Conservation (phyloP, 2,888 invertebrate genomes). For the Cataglyphis albicans region DNA sequence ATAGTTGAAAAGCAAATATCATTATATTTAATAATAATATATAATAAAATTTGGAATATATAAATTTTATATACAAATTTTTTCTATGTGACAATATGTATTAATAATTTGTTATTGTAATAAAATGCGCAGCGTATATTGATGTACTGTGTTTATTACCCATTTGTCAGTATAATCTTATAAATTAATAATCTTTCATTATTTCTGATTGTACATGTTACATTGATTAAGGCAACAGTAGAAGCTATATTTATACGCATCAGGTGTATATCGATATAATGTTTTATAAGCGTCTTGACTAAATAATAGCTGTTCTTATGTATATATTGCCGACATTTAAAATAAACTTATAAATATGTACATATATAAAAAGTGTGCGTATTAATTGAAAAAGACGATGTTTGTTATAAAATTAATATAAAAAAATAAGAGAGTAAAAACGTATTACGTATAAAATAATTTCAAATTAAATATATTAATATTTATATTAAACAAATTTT, state of each 20-base stretch:
- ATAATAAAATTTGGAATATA: neutral
- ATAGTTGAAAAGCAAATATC: neutral
- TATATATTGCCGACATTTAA: conserved; percentile 31
- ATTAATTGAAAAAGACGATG: conserved; percentile 18
- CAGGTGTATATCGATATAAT: conserved; percentile 37
- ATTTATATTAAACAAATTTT: neutral
- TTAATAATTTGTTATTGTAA: conserved; percentile 11
- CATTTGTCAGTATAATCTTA: conserved; percentile 57
- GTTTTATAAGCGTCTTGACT: conserved; percentile 32
- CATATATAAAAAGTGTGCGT: conserved; percentile 18
- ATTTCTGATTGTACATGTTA: conserved; percentile 64
- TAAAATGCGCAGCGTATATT: neutral
- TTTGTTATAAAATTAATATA: neutral
- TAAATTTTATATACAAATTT: neutral
- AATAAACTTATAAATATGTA: conserved; percentile 25
- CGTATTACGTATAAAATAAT: neutral
- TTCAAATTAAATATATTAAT: conserved; percentile 17
- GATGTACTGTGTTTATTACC: conserved; percentile 49
- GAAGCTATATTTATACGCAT: conserved; percentile 53
- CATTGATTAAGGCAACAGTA: conserved; percentile 62
- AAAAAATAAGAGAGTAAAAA: conserved; percentile 3
- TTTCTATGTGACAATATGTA: neutral
- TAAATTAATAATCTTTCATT: conserved; percentile 55
- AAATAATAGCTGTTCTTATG: conserved; percentile 30
- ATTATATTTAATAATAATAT: conserved; percentile 2